phyloP scores from a whole-genome alignment of 2,113 vertebrate genomes.

The Megatriorchis doriae region DNA sequence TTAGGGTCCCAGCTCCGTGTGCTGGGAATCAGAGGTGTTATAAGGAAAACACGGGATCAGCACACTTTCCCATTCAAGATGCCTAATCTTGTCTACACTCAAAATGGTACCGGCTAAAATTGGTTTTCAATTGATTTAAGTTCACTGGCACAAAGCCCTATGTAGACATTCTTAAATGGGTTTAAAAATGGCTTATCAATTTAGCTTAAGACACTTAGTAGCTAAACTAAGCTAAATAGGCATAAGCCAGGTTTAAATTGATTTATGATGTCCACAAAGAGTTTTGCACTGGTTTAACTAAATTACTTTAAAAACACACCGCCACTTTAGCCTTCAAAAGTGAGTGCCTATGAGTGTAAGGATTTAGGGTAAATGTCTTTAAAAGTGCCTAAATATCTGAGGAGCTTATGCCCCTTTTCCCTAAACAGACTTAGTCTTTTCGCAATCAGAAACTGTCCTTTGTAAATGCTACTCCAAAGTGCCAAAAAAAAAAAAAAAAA shows the following conservation, averaged over 20 bases:
- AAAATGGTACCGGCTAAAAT: slow-evolving; percentile 45
- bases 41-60: slow-evolving; percentile 21
- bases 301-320: slow-evolving; percentile 68
- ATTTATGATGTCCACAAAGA: slow-evolving; percentile 70
- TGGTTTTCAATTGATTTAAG: slow-evolving; percentile 66
- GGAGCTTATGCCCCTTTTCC: slow-evolving; percentile 41
- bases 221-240: slow-evolving; percentile 67
- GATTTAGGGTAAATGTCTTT: slow-evolving; percentile 56
- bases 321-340: slow-evolving; percentile 55
- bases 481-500: neutral
- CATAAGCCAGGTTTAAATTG: slow-evolving; percentile 69
- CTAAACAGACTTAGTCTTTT: slow-evolving; percentile 13
- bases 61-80: slow-evolving; percentile 31
- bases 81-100: slow-evolving; percentile 58
- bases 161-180: slow-evolving; percentile 66
- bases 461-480: neutral
- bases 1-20: neutral
- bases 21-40: neutral
- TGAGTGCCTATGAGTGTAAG: slow-evolving; percentile 43
- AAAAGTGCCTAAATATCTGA: slow-evolving; percentile 59
- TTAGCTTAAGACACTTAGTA: slow-evolving; percentile 69
- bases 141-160: slow-evolving; percentile 62
- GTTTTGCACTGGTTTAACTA: slow-evolving; percentile 68
- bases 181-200: slow-evolving; percentile 72
- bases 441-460: slow-evolving; percentile 6